Conservation (phyloP, 2,797 vertebrate species). For the Lindbergichthys nudifrons region DNA sequence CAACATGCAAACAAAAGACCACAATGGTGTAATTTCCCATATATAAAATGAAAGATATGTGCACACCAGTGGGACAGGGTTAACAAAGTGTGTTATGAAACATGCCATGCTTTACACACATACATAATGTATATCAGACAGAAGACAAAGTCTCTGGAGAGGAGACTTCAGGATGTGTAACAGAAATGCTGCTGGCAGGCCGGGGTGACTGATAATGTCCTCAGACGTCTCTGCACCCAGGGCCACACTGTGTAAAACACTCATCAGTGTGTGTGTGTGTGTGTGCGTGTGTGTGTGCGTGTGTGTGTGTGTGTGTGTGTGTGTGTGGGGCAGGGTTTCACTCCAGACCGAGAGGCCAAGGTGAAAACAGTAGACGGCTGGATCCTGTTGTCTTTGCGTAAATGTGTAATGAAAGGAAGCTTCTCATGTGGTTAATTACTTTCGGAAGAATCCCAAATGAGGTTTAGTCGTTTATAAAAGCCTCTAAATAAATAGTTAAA, state of each 20-base stretch:
- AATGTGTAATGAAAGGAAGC: constrained; percentile 25
- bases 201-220: constrained; percentile 61
- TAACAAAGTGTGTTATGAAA: constrained; percentile 14
- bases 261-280: neutral
- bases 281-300: constrained; percentile 24
- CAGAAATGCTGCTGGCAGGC: constrained; percentile 43
- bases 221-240: constrained; percentile 62
- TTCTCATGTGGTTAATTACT: constrained; percentile 18
- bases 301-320: constrained; percentile 6
- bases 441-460: neutral
- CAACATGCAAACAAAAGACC: neutral
- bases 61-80: neutral
- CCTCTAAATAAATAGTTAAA: neutral
- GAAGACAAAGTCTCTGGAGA: constrained; percentile 22
- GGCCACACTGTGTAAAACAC: constrained; percentile 30
- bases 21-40: neutral
- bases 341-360: constrained; percentile 28
- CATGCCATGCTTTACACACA: neutral
- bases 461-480: neutral
- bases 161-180: constrained; percentile 22
- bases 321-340: constrained; percentile 35
- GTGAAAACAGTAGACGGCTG: constrained; percentile 28
- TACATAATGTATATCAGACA: constrained; percentile 13
- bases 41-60: neutral
- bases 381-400: constrained; percentile 23